phyloP scores from a whole-genome alignment of 2,797 vertebrate species.

The Mionectes olivaceus region DNA sequence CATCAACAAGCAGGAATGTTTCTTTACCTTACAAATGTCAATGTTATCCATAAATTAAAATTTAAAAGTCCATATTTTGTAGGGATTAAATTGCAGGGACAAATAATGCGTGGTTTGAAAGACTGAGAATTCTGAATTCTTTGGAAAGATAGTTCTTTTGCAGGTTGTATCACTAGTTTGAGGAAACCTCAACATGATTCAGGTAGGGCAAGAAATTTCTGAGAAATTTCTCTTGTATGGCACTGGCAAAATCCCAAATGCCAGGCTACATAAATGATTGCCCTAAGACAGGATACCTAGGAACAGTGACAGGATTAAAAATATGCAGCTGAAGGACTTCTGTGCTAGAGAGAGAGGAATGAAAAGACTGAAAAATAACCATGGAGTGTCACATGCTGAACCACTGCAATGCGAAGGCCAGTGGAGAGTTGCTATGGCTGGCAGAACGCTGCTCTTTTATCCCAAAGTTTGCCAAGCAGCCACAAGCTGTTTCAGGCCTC shows the following conservation, averaged over 20 bases:
- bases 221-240: not conserved
- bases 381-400: not conserved
- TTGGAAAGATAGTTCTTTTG: not conserved
- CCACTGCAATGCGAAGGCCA: not conserved
- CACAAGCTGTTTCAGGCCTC: slow-evolving; percentile 13
- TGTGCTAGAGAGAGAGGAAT: not conserved
- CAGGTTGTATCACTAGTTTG: not conserved
- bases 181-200: not conserved
- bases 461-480: slow-evolving; percentile 38
- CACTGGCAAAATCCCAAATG: not conserved
- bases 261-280: not conserved
- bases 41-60: not conserved
- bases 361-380: not conserved
- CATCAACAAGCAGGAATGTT: not conserved
- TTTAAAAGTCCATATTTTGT: not conserved
- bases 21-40: not conserved
- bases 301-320: not conserved
- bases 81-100: not conserved
- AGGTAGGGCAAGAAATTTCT: not conserved
- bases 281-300: not conserved
- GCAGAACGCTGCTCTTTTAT: slow-evolving; percentile 16
- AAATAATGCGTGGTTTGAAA: not conserved
- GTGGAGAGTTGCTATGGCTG: slow-evolving; percentile 19
- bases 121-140: not conserved
- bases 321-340: not conserved